phyloP scores from a whole-genome alignment of 2,113 vertebrate species.

The Tragelaphus strepsiceros region DNA sequence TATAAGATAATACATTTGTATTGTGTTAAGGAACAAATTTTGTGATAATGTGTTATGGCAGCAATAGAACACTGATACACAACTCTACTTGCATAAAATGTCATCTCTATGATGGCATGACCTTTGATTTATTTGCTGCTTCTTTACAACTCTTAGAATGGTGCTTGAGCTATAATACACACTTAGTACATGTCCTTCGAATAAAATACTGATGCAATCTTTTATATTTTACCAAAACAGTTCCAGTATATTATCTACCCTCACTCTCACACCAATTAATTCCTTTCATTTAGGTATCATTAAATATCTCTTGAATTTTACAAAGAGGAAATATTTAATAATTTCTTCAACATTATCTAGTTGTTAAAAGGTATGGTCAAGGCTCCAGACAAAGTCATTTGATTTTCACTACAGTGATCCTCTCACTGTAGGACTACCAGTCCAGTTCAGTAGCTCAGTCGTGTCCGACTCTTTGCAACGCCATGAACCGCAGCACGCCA shows the following conservation, averaged over 20 bases:
- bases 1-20: background rate
- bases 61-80: background rate
- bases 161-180: background rate
- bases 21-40: background rate
- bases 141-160: background rate
- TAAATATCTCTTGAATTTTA: background rate
- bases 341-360: background rate
- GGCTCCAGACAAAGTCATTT: background rate
- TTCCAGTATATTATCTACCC: background rate
- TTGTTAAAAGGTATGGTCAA: background rate
- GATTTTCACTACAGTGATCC: background rate
- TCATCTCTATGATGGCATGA: background rate
- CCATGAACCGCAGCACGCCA: too few relatives aligned
- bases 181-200: background rate
- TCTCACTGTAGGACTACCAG: background rate
- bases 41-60: background rate
- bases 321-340: background rate
- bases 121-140: background rate
- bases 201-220: background rate
- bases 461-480: rapidly evolving
- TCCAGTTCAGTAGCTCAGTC: too few relatives aligned
- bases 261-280: background rate
- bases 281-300: background rate
- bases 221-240: background rate
- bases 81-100: background rate